Evolutionary conservation across 2,888 invertebrate species (phyloP).

Genomic region (Panopea generosa): DNA sequence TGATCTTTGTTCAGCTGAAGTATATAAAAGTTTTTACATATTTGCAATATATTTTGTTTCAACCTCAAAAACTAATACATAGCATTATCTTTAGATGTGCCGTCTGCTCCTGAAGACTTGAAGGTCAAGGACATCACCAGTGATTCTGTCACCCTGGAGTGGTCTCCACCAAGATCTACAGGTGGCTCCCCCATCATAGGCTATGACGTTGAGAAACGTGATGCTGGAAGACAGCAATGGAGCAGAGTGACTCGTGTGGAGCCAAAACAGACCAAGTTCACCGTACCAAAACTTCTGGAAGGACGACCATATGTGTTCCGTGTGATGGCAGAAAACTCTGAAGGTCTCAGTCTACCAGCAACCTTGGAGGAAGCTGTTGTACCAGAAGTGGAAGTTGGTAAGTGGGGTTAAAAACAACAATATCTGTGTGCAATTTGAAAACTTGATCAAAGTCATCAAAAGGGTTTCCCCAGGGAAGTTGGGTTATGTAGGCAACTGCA

Average conservation of each 20-base stretch:
- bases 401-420: conserved; percentile 40
- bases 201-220: conserved; percentile 83
- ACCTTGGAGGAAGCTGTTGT: conserved; percentile 84
- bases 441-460: no score
- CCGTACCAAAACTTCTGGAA: conserved; percentile 89
- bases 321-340: conserved; percentile 94
- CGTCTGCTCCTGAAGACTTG: conserved; percentile 79
- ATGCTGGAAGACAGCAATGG: conserved; percentile 86
- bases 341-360: conserved; percentile 95
- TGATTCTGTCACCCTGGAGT: conserved; percentile 90
- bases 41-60: no score
- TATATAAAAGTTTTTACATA: no score
- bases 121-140: conserved; percentile 74
- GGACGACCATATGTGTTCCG: conserved; percentile 96
- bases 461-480: no score
- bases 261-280: conserved; percentile 68
- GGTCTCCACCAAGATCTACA: conserved; percentile 94
- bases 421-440: no score
- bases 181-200: conserved; percentile 89
- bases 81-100: conserved; percentile 79
- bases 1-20: no score
- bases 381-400: conserved; percentile 74
- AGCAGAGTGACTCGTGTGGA: conserved; percentile 67
- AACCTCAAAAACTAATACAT: no score
- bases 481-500: no score